Evolutionary conservation across 1,140 invertebrate species (phyloP), one percentile per base, ranked within the genome.

Genomic region (Apis mellifera): DNA sequence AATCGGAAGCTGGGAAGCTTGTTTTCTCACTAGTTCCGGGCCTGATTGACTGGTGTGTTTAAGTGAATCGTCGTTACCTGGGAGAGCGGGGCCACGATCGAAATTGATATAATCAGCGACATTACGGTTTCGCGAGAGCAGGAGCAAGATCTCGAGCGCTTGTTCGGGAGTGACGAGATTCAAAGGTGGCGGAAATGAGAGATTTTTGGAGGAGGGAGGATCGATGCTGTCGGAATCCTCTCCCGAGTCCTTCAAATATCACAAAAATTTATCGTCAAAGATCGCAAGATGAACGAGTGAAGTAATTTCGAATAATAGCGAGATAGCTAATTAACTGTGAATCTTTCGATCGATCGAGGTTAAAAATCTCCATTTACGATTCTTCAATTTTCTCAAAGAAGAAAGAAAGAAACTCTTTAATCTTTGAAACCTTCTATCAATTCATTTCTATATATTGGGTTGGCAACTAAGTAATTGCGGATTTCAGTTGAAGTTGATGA

Each of bases 211-310:
- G 48, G 65, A 70, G 66, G 85, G 70, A 82, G 86, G 57, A 62
- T 87, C 90, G 82, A 84, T 83, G 86, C 75, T 81, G 76, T 93
- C 84, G 74, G 76, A 80, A 72, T 84, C 81, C 79, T 90, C 85
- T 82, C 87, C 87, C 77, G 89, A 89, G 74, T 87, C 92, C 93
- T 94, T 94, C 85, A 92, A 93, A 92, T 80, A 82, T 64, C 78
- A 88, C 55, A 90, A 89, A 89, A 83, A 84, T 70, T 68, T 48
- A 50, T n/a, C 21, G n/a, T n/a, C n/a, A n/a, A n/a, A 48, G 13
- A 68, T n/a, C 5, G 32, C 4, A 42, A 42, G 32, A 42, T 7
- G 4, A 7, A 32, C 32, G 4, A 32, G 7, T 42, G 4, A 7
- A 42, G 7, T 42, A 42, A 42, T 42, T 32, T 32, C 2, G 32